Conservation (phyloP, 1,140 invertebrate species). For the Camponotus floridanus region DNA sequence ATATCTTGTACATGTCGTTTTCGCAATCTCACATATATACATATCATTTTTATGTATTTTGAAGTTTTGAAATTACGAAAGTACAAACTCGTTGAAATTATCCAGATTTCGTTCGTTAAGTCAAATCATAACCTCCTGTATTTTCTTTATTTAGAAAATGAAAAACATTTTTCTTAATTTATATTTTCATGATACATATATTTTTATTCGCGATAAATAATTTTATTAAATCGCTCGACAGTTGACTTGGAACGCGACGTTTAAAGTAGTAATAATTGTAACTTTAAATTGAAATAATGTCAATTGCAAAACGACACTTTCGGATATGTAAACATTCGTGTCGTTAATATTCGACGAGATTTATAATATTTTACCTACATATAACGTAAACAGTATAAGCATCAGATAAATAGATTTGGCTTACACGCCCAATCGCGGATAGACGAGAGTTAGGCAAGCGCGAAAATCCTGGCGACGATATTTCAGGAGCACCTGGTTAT, state of each 20-base stretch:
- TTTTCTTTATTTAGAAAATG: neutral
- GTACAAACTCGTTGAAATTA: neutral
- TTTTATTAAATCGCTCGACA: neutral
- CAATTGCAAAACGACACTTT: neutral
- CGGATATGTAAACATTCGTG: neutral
- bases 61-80: neutral
- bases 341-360: neutral
- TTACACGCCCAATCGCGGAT: neutral
- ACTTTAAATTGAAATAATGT: conserved; percentile 6
- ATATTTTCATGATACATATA: too few species aligned
- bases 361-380: conserved; percentile 6
- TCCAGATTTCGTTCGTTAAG: neutral
- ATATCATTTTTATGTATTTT: neutral
- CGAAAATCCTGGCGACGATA: conserved; percentile 51
- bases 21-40: neutral
- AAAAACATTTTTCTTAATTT: neutral
- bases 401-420: conserved; percentile 40
- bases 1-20: neutral
- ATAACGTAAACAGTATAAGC: conserved; percentile 8
- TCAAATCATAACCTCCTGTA: neutral
- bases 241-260: neutral
- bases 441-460: conserved; percentile 27
- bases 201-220: neutral
- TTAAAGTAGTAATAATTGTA: neutral
- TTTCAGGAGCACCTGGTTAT: conserved; percentile 64